Percentiles rank a stretch among this genome's conserved stretches.
phyloP scores from a whole-genome alignment of 2,113 vertebrate species.

The Lagopus leucura region DNA sequence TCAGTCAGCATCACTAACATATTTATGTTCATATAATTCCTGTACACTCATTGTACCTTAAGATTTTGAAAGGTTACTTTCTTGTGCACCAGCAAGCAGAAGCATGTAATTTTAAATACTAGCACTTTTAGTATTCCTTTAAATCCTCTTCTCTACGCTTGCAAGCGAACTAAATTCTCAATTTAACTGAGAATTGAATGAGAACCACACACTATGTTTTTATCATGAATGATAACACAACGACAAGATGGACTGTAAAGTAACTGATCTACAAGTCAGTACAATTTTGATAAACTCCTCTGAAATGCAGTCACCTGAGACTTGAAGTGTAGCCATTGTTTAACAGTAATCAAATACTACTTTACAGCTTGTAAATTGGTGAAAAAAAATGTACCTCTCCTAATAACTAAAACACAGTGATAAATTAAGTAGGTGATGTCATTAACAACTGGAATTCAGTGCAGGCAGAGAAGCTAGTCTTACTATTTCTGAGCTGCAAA shows the following conservation, averaged over 20 bases:
- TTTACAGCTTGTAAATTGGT: neutral
- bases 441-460: neutral
- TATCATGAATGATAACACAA: neutral
- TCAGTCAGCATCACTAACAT: neutral
- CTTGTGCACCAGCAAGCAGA: neutral
- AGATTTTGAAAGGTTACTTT: neutral
- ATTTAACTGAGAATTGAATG: neutral
- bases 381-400: neutral
- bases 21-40: neutral
- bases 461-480: neutral
- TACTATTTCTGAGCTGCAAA: neutral
- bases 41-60: neutral
- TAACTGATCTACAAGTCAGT: neutral
- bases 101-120: neutral
- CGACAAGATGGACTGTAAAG: neutral
- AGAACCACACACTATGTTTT: neutral
- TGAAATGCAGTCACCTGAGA: neutral
- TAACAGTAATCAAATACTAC: neutral
- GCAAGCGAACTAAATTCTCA: neutral
- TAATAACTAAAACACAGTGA: neutral
- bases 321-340: neutral
- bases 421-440: conserved; percentile 18
- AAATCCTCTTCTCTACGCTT: neutral
- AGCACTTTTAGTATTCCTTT: neutral
- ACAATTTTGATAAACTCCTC: neutral